phyloP scores from a whole-genome alignment of 2,888 invertebrate species.

The Conops quadrifasciatus region DNA sequence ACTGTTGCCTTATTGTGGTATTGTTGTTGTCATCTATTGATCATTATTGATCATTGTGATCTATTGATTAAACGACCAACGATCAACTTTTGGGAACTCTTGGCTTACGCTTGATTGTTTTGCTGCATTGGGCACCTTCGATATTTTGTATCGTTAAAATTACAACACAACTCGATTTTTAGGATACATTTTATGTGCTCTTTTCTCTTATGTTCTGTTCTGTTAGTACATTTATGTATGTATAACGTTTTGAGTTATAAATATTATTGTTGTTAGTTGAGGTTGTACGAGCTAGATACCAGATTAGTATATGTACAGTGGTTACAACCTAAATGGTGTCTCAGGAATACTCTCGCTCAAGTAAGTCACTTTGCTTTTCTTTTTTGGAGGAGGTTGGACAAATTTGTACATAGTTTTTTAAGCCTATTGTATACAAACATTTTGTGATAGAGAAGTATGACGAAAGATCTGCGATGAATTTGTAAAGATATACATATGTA shows the following conservation, averaged over 20 bases:
- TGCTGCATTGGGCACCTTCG: conserved; percentile 51
- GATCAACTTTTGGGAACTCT: neutral
- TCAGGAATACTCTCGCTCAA: conserved; percentile 19
- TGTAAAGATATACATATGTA: too few relatives aligned
- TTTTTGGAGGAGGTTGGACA: conserved; percentile 5
- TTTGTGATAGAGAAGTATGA: too few relatives aligned
- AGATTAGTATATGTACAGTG: conserved; percentile 21
- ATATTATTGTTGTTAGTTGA: neutral
- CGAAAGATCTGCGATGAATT: too few relatives aligned
- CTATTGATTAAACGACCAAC: too few relatives aligned
- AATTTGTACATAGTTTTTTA: conserved; percentile 14
- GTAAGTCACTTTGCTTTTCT: conserved; percentile 4
- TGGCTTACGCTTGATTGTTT: conserved; percentile 54
- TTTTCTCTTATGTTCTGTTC: conserved; percentile 35
- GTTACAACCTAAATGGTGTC: conserved; percentile 33
- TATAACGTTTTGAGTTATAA: neutral
- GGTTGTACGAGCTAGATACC: neutral
- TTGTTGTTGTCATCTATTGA: neutral
- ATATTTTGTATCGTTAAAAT: conserved; percentile 2
- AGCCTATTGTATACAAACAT: too few relatives aligned
- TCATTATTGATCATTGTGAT: neutral
- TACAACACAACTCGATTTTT: conserved; percentile 46
- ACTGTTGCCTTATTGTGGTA: neutral
- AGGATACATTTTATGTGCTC: conserved; percentile 63
- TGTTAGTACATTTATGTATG: neutral